Percentiles rank a stretch among this genome's conserved stretches.
Evolutionary conservation across 2,888 invertebrate species (phyloP).

Genomic region (Allophyes oxyacanthae): DNA sequence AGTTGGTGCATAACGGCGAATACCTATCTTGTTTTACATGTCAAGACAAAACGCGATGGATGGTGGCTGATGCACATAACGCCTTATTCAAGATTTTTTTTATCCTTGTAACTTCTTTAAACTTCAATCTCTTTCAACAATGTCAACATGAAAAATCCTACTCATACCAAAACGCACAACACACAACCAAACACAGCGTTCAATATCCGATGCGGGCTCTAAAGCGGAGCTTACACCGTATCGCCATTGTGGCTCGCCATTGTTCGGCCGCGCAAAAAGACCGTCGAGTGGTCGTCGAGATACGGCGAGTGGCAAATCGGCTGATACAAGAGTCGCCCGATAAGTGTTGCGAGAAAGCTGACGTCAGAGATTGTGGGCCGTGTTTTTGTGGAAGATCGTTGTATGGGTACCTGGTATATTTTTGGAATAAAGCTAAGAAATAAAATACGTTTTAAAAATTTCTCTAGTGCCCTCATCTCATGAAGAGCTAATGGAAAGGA

Average conservation of each 20-base stretch:
- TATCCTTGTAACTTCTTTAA: too few relatives aligned
- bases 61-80: too few relatives aligned
- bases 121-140: too few relatives aligned
- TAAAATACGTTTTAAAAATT: too few relatives aligned
- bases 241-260: conserved; percentile 50
- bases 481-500: too few relatives aligned
- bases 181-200: conserved; percentile 32
- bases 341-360: conserved; percentile 51
- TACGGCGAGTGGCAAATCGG: conserved; percentile 62
- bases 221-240: conserved; percentile 49
- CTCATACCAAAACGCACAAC: conserved; percentile 1
- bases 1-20: too few relatives aligned
- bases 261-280: conserved; percentile 59
- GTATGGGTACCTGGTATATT: neutral
- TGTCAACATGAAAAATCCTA: neutral
- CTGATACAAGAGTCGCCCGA: conserved; percentile 57
- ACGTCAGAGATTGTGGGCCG: conserved; percentile 36
- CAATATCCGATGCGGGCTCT: conserved; percentile 37
- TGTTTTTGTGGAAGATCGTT: conserved; percentile 5
- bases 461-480: too few relatives aligned
- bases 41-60: too few relatives aligned
- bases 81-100: too few relatives aligned
- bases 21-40: too few relatives aligned
- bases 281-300: conserved; percentile 55
- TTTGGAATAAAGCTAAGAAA: too few relatives aligned